Conservation (phyloP, 2,888 invertebrate genomes). For the Diabrotica balteata region DNA sequence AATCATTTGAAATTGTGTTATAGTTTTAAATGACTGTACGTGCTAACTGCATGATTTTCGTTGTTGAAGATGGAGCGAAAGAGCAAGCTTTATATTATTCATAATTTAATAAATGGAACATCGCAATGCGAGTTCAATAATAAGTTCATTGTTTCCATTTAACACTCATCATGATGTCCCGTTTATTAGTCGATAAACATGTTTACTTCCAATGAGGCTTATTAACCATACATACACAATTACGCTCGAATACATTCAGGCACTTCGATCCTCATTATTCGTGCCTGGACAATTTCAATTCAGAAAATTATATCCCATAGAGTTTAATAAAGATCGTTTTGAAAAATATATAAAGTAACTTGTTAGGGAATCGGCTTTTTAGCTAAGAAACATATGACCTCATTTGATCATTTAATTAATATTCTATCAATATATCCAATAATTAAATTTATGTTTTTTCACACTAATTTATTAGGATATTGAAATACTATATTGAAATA, state of each 20-base stretch:
- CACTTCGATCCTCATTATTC: too few relatives aligned
- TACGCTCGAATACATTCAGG: not conserved
- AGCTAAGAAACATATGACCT: too few relatives aligned
- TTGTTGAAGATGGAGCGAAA: not conserved
- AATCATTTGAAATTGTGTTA: not conserved
- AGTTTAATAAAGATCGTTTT: too few relatives aligned
- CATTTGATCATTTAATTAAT: too few relatives aligned
- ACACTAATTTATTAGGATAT: too few relatives aligned
- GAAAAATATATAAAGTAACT: too few relatives aligned
- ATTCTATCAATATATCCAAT: too few relatives aligned
- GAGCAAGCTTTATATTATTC: not conserved
- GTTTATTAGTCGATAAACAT: slow-evolving; percentile 23
- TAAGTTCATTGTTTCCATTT: slow-evolving; percentile 25
- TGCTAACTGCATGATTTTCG: slow-evolving; percentile 6
- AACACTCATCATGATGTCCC: slow-evolving; percentile 15
- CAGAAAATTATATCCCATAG: too few relatives aligned
- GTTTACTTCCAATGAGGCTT: slow-evolving; percentile 26
- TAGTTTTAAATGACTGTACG: not conserved
- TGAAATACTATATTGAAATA: too few relatives aligned
- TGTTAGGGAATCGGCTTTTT: too few relatives aligned
- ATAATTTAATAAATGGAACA: slow-evolving; percentile 22
- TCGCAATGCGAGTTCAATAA: slow-evolving; percentile 20
- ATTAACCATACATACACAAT: slow-evolving; percentile 17
- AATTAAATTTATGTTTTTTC: too few relatives aligned
- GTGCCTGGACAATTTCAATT: too few relatives aligned